Conservation (phyloP, 2,113 vertebrate genomes). For the Pycnonotus jocosus region DNA sequence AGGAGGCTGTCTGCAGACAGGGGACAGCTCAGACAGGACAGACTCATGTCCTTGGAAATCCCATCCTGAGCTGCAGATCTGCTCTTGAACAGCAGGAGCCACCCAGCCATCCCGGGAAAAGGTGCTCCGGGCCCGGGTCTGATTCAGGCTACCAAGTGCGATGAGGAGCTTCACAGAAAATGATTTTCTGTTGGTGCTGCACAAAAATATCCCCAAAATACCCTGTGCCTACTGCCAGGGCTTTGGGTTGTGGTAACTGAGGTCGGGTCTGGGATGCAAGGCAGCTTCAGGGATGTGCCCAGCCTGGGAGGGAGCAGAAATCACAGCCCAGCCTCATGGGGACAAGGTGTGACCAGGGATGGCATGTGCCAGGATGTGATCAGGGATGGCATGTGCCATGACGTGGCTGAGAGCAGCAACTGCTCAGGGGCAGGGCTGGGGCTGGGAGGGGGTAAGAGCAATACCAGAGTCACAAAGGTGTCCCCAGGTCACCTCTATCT, state of each 20-base stretch:
- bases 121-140: fast-evolving
- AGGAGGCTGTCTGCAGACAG: neutral
- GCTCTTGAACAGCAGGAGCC: neutral
- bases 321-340: fast-evolving
- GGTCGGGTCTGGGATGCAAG: neutral
- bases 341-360: neutral
- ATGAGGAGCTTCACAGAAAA: neutral
- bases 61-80: neutral
- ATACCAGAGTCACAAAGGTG: neutral
- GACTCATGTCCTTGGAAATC: fast-evolving
- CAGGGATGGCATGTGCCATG: neutral
- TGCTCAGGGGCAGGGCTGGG: neutral
- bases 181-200: neutral
- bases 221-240: fast-evolving
- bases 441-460: neutral
- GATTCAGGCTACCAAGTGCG: neutral
- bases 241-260: fast-evolving
- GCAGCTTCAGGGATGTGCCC: fast-evolving
- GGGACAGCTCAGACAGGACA: neutral
- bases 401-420: neutral
- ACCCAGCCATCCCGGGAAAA: neutral
- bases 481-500: neutral
- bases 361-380: neutral
- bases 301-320: neutral
- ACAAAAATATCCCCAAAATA: neutral